Evolutionary conservation across 2,888 invertebrate species (phyloP), one percentile per base, ranked within the genome.

Genomic region (Brachyptera risi): DNA sequence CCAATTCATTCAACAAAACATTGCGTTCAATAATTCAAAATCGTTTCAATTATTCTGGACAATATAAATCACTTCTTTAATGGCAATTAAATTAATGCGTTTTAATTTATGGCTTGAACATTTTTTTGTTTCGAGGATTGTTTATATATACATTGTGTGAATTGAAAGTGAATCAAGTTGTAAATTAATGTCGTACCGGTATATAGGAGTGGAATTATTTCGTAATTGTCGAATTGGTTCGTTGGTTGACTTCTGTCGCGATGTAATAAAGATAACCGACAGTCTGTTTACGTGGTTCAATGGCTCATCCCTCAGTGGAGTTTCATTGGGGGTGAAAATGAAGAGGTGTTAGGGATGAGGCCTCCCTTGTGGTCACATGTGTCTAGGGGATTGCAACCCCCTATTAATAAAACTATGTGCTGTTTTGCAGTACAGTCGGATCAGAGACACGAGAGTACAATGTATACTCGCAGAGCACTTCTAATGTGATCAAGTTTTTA

Each of bases 1-100:
- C 37, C 50, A 51, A 51, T 51, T 21, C 37, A 54, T 35, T 42
- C 35, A 56, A 54, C 44, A 60, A 60, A 60, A 60, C 60, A 60
- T 37, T 17, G 37, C 54, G 37, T 21, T 54, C 11, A 35, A 37
- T 54, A 56, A 27, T 44, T 35, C 15, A n/a, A n/a, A 26, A 60
- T 23, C 61, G 21, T 40, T 47, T 50, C 50, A 58, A 38, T 60
- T 44, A 61, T 61, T 61, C 37, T 35, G 27, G 50, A 50, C 58
- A 40, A 57, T 31, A 38, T 56, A 56, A 56, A 56, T 60, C 44
- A 60, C 35, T 23, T 27, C 5, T 35, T n/a, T 47, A 35, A 51
- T 35, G 35, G 54, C 19, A 51, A 19, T 54, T 35, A 37, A 37
- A 17, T 54, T 54, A 54, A 54, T 54, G 19, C 15, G 37, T 23